Conservation (phyloP, 2,113 vertebrate species). For the Spea multiplicata region DNA sequence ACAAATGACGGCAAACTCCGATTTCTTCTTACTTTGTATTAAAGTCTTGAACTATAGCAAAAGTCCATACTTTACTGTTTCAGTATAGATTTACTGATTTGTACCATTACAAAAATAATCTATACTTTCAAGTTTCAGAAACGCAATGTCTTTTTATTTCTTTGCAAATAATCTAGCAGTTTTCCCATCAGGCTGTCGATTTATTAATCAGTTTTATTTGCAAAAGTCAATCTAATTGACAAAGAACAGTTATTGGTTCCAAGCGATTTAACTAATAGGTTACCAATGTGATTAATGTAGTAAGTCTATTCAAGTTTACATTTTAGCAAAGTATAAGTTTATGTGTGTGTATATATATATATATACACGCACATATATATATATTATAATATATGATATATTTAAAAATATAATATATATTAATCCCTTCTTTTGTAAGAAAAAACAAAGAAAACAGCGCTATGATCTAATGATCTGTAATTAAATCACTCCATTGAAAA, state of each 20-base stretch:
- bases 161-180: neutral
- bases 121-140: neutral
- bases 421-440: too few species aligned
- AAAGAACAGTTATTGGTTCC: slow-evolving; percentile 10
- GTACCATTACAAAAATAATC: neutral
- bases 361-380: neutral
- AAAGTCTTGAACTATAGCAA: neutral
- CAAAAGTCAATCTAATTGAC: slow-evolving; percentile 13
- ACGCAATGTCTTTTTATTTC: slow-evolving; percentile 8
- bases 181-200: slow-evolving; percentile 16
- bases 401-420: neutral
- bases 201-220: slow-evolving; percentile 26
- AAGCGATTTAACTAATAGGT: neutral
- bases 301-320: too few species aligned
- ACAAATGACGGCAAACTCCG: too few species aligned
- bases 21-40: neutral
- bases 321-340: too few species aligned
- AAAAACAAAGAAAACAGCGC: too few species aligned
- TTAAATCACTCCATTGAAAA: too few species aligned
- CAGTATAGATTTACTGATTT: slow-evolving; percentile 18
- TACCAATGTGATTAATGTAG: neutral
- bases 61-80: neutral
- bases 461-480: too few species aligned
- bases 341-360: neutral
- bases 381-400: neutral